phyloP scores from a whole-genome alignment of 2,113 vertebrate genomes.

The Camelus bactrianus region DNA sequence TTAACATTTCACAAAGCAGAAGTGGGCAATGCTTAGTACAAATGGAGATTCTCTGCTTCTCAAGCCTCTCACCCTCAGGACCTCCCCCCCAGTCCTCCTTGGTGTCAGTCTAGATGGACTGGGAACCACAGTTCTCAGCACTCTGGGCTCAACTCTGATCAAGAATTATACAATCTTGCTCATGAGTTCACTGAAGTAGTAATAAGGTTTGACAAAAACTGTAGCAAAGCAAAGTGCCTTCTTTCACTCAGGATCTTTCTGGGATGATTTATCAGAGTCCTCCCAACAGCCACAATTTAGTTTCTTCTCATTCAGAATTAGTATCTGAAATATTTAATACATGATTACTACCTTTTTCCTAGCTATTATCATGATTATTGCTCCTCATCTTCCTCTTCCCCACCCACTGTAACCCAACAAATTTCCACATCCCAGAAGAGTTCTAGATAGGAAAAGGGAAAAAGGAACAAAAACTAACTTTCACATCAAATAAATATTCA shows the following conservation, averaged over 20 bases:
- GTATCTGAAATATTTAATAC: neutral
- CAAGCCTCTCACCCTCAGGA: neutral
- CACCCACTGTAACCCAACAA: neutral
- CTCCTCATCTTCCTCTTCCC: neutral
- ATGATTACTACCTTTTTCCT: neutral
- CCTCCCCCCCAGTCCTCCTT: neutral
- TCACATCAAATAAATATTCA: neutral
- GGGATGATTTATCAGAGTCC: neutral
- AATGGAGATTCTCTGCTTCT: neutral
- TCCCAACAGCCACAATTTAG: neutral
- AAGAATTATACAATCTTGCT: neutral
- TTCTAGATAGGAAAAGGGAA: neutral
- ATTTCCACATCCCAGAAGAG: neutral
- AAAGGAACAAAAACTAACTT: neutral
- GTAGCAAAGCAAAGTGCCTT: neutral
- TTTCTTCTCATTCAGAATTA: neutral
- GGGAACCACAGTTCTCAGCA: neutral
- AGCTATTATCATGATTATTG: neutral
- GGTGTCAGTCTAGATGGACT: neutral
- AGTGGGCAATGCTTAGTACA: neutral
- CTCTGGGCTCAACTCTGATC: neutral
- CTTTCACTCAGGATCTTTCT: neutral
- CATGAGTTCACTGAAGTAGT: conserved; percentile 4
- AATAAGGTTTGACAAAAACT: conserved; percentile 9
- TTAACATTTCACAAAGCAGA: neutral